A percentile compares a stretch with the other conserved stretches of the same genome.
phyloP scores from a whole-genome alignment of 2,113 vertebrate genomes.

The Murina feae region DNA sequence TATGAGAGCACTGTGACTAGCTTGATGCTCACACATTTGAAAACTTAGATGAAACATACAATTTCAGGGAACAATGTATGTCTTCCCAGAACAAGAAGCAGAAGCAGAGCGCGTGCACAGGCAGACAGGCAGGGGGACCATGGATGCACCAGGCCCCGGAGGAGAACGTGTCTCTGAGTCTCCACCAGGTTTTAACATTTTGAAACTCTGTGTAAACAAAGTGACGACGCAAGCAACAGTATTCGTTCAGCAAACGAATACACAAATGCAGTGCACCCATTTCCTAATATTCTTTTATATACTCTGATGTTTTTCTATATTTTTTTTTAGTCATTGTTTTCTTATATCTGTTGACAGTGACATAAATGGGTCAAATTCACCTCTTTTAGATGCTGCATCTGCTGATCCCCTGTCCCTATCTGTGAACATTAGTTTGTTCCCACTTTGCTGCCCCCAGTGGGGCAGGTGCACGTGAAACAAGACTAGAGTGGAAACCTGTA shows the following conservation, averaged over 20 bases:
- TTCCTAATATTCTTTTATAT: no score
- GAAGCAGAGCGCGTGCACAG: fast-evolving
- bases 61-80: neutral
- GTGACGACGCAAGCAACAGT: neutral
- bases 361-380: neutral
- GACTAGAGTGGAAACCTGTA: neutral
- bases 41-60: neutral
- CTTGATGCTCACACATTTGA: no score
- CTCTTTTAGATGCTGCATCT: neutral
- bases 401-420: neutral
- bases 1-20: fast-evolving
- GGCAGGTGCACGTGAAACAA: neutral
- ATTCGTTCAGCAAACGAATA: neutral
- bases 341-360: neutral
- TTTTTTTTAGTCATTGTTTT: neutral
- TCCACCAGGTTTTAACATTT: no score
- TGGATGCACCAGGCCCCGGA: fast-evolving
- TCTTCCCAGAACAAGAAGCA: neutral
- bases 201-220: neutral
- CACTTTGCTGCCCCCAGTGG: neutral
- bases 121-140: fast-evolving
- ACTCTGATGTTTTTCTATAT: neutral
- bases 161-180: fast-evolving
- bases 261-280: no score
- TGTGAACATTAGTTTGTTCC: neutral